Evolutionary conservation across 2,797 vertebrate genomes (phyloP).

Genomic region (Sparidentex hasta): DNA sequence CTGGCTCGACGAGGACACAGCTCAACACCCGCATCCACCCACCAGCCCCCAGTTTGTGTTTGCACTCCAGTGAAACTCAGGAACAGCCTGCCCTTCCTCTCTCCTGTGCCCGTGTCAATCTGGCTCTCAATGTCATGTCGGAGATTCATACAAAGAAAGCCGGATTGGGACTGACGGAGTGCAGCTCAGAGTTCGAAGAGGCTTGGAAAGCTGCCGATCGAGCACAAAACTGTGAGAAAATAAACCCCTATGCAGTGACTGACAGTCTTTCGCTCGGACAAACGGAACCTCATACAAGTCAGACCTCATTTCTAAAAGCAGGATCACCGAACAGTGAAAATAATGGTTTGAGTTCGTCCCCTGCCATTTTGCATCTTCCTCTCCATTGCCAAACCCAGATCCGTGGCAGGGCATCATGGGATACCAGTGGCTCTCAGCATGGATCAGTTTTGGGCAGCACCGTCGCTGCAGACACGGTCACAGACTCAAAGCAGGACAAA

Average conservation of each 20-base stretch:
- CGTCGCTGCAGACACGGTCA: slow-evolving; percentile 38
- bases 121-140: slow-evolving; percentile 79
- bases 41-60: slow-evolving; percentile 79
- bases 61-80: slow-evolving; percentile 82
- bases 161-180: slow-evolving; percentile 78
- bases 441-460: slow-evolving; percentile 51
- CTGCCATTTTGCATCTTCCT: slow-evolving; percentile 83
- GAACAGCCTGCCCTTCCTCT: slow-evolving; percentile 81
- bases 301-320: slow-evolving; percentile 69
- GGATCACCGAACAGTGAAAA: slow-evolving; percentile 57
- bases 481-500: slow-evolving; percentile 50
- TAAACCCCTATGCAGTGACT: slow-evolving; percentile 76
- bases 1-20: slow-evolving; percentile 63
- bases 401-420: slow-evolving; percentile 71
- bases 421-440: slow-evolving; percentile 58
- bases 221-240: slow-evolving; percentile 57
- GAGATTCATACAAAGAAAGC: slow-evolving; percentile 69
- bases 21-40: slow-evolving; percentile 69
- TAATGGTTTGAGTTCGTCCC: slow-evolving; percentile 74
- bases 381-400: slow-evolving; percentile 84
- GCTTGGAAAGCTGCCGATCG: slow-evolving; percentile 82
- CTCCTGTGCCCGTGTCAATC: slow-evolving; percentile 78
- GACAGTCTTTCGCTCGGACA: slow-evolving; percentile 56
- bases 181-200: slow-evolving; percentile 80
- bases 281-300: slow-evolving; percentile 73